These are phyloP conservation scores for Drosophila formosana DNA, from an alignment of 2,888 invertebrate genomes.

Conservation along the genomic window DNA sequence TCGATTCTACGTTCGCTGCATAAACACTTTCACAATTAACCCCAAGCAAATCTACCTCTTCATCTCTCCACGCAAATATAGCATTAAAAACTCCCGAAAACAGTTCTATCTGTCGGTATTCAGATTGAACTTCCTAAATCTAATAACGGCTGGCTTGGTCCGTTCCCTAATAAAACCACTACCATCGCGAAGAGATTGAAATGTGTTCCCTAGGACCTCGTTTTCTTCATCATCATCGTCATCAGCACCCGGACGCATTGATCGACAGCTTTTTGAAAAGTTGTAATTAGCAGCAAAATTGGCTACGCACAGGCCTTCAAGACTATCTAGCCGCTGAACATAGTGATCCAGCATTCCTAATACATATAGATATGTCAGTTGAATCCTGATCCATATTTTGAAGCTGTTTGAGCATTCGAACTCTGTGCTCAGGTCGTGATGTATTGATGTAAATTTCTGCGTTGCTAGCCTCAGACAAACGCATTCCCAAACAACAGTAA, in stretches of 20 bases:
- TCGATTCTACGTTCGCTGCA: background rate
- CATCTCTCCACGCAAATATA: background rate
- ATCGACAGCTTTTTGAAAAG: background rate
- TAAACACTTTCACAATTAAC: background rate
- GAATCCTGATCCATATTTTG: slow-evolving; percentile 14
- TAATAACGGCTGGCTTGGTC: background rate
- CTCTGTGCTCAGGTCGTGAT: slow-evolving; percentile 30
- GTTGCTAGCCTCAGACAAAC: slow-evolving; percentile 1
- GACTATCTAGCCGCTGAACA: slow-evolving; percentile 4
- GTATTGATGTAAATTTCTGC: slow-evolving; percentile 3
- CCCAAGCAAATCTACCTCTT: background rate
- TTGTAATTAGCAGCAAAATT: slow-evolving; percentile 2
- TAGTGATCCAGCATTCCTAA: slow-evolving; percentile 32
- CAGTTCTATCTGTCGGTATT: background rate
- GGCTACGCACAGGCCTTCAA: background rate
- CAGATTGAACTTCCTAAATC: background rate
- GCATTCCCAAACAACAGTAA: slow-evolving; percentile 10
- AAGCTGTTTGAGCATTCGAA: slow-evolving; percentile 23
- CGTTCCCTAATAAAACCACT: background rate
- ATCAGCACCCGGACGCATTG: too few relatives aligned
- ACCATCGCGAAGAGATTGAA: background rate
- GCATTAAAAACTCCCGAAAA: background rate
- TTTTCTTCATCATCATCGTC: background rate
- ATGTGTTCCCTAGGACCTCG: background rate
- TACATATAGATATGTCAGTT: slow-evolving; percentile 21